Conservation (phyloP, 2,113 vertebrate genomes). For the Apteryx owenii region DNA sequence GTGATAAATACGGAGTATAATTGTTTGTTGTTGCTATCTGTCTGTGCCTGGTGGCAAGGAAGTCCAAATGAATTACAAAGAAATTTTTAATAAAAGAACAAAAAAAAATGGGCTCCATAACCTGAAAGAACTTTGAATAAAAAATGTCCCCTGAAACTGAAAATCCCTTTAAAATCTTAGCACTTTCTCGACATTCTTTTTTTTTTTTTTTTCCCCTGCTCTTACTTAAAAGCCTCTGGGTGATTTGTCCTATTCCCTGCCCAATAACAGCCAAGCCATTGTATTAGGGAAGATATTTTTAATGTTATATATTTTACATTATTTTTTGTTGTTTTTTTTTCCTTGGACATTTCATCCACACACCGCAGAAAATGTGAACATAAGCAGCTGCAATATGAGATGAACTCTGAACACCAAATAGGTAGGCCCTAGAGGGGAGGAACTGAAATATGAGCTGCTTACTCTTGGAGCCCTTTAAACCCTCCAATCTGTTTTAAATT, state of each 20-base stretch:
- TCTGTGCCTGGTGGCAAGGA: constrained; percentile 67
- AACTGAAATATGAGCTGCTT: constrained; percentile 72
- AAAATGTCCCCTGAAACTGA: constrained; percentile 48
- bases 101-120: constrained; percentile 47
- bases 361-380: constrained; percentile 63
- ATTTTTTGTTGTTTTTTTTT: constrained; percentile 2
- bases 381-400: constrained; percentile 69
- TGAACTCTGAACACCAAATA: constrained; percentile 74
- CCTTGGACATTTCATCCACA: constrained; percentile 36
- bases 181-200: neutral
- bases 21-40: constrained; percentile 70
- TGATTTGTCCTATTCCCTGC: constrained; percentile 69
- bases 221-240: constrained; percentile 59
- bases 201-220: neutral
- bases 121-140: constrained; percentile 61
- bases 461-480: constrained; percentile 72
- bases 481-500: constrained; percentile 78
- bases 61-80: constrained; percentile 66
- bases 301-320: constrained; percentile 59
- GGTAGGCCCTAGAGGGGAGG: constrained; percentile 63
- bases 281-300: constrained; percentile 56
- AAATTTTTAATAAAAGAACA: constrained; percentile 74
- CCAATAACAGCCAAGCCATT: constrained; percentile 48
- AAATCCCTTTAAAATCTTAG: constrained; percentile 37
- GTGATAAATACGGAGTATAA: constrained; percentile 69